Percentiles rank a stretch among this genome's conserved stretches.
Conservation (phyloP, 2,888 invertebrate species). For the Amphipoea lucens region DNA sequence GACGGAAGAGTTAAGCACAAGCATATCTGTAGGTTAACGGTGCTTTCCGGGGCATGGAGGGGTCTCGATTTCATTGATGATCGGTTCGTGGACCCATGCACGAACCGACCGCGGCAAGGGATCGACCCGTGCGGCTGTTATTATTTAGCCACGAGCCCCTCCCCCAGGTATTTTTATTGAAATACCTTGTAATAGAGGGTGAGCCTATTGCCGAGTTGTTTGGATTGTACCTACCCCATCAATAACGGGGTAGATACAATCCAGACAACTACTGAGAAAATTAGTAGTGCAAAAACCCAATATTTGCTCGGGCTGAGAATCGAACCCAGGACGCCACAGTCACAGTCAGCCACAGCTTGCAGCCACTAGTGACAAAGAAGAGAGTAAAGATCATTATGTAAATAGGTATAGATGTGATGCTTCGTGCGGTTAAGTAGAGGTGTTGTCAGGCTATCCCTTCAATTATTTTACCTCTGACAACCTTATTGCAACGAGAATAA, state of each 20-base stretch:
- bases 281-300: background rate
- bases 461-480: too few species aligned
- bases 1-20: background rate
- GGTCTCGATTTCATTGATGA: background rate
- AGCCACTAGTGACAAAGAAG: background rate
- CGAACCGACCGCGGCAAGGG: background rate
- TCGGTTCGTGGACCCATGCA: background rate
- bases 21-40: background rate
- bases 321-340: background rate
- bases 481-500: background rate
- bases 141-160: background rate
- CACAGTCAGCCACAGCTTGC: background rate
- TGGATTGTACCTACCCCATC: too few species aligned
- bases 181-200: background rate
- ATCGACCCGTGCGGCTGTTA: background rate
- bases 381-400: background rate
- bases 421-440: background rate
- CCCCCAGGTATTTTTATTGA: background rate
- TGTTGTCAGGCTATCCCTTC: background rate
- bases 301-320: background rate
- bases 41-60: background rate
- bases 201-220: background rate
- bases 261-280: constrained; percentile 4
- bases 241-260: background rate
- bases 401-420: background rate